phyloP scores from a whole-genome alignment of 92 coral and sea anemone species.

The Hydrozoanthus gracilis region DNA sequence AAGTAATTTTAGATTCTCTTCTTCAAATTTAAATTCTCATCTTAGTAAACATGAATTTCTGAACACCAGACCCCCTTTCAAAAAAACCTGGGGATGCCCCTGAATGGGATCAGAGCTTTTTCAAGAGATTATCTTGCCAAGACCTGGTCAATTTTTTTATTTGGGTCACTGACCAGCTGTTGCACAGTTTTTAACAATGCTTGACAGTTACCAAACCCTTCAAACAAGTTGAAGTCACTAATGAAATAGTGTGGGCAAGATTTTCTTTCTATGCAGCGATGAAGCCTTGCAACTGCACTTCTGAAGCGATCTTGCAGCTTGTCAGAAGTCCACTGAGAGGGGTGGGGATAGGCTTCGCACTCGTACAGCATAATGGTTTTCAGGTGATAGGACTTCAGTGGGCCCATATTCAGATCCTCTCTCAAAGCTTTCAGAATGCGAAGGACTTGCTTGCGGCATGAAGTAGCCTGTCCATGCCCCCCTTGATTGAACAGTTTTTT shows the following conservation, averaged over 20 bases:
- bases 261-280: constrained; percentile 33
- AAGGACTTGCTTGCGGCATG: constrained; percentile 70
- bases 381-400: constrained; percentile 79
- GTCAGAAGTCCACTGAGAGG: constrained; percentile 50
- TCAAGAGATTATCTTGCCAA: neutral
- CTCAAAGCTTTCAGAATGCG: constrained; percentile 79
- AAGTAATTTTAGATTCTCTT: too few species aligned
- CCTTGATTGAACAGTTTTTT: constrained; percentile 65
- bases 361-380: constrained; percentile 84
- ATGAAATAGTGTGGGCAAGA: constrained; percentile 83
- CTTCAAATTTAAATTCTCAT: too few species aligned
- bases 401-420: constrained; percentile 56
- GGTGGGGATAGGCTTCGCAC: constrained; percentile 64
- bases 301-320: constrained; percentile 56
- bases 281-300: constrained; percentile 60
- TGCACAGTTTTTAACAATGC: constrained; percentile 11
- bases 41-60: too few species aligned
- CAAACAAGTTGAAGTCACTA: constrained; percentile 65
- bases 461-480: constrained; percentile 52
- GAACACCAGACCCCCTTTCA: too few species aligned
- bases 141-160: neutral
- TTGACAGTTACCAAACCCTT: constrained; percentile 25
- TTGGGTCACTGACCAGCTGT: constrained; percentile 31
- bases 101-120: too few species aligned
- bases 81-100: too few species aligned